Conservation (phyloP, 2,797 vertebrate genomes). For the Phyllotis vaccarum region DNA sequence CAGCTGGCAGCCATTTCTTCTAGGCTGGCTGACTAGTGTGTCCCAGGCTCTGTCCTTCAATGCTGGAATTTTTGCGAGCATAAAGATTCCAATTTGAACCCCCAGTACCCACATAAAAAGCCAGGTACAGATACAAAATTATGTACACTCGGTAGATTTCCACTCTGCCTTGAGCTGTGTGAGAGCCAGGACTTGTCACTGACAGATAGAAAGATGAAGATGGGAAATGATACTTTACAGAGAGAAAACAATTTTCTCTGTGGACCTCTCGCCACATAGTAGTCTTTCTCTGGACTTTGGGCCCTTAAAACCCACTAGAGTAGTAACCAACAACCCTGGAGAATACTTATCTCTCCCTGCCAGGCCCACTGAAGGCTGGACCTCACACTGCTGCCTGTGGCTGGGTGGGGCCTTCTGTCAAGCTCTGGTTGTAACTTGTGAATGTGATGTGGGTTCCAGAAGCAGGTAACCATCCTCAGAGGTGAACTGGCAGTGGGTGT, state of each 20-base stretch:
- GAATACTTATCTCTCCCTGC: no score
- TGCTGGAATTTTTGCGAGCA: neutral
- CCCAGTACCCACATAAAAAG: neutral
- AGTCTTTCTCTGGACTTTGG: neutral
- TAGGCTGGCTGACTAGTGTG: neutral
- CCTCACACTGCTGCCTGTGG: neutral
- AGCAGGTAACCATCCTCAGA: neutral
- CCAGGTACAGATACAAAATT: neutral
- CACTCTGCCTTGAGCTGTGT: neutral
- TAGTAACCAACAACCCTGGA: no score
- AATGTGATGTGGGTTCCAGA: neutral
- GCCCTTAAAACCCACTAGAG: no score
- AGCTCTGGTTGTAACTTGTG: neutral
- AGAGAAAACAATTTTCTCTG: neutral
- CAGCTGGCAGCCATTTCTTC: neutral
- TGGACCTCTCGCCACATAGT: neutral
- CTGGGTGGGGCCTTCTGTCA: neutral
- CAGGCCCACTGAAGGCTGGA: neutral
- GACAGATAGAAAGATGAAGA: neutral
- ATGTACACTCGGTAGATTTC: neutral
- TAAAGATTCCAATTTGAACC: neutral
- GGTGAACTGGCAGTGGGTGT: neutral
- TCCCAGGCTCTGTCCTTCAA: neutral
- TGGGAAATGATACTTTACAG: neutral
- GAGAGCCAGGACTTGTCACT: neutral